A percentile compares a stretch with the other conserved stretches of the same genome.
phyloP scores from a whole-genome alignment of 2,797 vertebrate species.

The Anomalospiza imberbis region DNA sequence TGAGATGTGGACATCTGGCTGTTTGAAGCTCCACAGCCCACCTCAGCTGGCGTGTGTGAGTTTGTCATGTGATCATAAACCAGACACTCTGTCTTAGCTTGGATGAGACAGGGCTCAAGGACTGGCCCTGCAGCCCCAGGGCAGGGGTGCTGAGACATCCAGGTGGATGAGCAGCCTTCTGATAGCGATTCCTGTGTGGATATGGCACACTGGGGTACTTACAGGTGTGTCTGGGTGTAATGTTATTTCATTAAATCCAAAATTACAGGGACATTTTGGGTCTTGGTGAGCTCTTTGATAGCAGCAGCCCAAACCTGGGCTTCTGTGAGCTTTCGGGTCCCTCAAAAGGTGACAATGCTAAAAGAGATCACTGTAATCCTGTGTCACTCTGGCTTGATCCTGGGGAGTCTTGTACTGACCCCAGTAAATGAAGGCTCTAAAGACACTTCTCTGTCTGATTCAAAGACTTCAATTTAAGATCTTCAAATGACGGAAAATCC shows the following conservation, averaged over 20 bases:
- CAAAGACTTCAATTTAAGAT: background rate
- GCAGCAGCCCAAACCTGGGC: background rate
- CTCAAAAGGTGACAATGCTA: background rate
- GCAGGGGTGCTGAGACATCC: background rate
- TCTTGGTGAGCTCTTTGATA: background rate
- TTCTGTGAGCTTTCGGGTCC: background rate
- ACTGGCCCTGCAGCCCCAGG: background rate
- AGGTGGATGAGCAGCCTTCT: background rate
- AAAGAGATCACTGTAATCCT: background rate
- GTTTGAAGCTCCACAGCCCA: background rate
- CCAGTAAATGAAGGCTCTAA: background rate
- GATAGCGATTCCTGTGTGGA: background rate
- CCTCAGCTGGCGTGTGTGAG: background rate
- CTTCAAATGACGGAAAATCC: constrained; percentile 1
- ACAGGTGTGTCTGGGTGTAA: background rate
- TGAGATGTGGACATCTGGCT: background rate
- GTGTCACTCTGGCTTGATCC: background rate
- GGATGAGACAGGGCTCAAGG: background rate
- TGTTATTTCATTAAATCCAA: background rate
- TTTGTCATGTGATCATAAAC: background rate
- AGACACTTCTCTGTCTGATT: background rate
- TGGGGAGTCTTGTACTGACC: background rate
- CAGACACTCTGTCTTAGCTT: background rate
- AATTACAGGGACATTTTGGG: background rate
- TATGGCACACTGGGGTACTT: background rate